Evolutionary conservation across 2,888 invertebrate genomes (phyloP).

Genomic region (Caenorhabditis panamensis): DNA sequence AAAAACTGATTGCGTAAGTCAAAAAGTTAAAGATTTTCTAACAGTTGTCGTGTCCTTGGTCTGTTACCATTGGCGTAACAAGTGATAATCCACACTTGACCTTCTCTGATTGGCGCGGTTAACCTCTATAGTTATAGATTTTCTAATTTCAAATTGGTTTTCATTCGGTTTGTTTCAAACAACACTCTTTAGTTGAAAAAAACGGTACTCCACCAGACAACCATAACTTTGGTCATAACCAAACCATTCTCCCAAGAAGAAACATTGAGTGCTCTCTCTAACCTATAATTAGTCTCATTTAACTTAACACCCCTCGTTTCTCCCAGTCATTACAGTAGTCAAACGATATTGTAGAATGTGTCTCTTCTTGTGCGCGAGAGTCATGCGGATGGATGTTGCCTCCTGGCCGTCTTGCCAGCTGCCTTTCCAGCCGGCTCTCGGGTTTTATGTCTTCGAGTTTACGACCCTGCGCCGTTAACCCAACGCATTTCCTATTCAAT

Average conservation of each 20-base stretch:
- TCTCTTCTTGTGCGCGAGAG: conserved; percentile 39
- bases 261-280: conserved; percentile 21
- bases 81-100: no score
- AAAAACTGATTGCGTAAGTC: no score
- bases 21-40: no score
- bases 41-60: no score
- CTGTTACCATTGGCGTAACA: no score
- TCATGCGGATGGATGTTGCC: conserved; percentile 51
- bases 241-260: not conserved
- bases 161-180: no score
- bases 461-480: conserved; percentile 63
- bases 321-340: conserved; percentile 61
- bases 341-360: conserved; percentile 43
- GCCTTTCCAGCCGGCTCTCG: conserved; percentile 48
- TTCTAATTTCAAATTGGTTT: no score
- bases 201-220: no score
- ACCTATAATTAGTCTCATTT: conserved; percentile 59
- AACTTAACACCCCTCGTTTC: conserved; percentile 47
- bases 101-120: no score
- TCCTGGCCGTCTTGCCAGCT: conserved; percentile 47
- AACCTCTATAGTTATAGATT: no score
- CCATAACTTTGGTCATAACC: conserved; percentile 2
- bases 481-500: conserved; percentile 61
- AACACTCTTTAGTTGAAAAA: no score
- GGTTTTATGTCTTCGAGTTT: conserved; percentile 62